phyloP scores from a whole-genome alignment of 1,140 invertebrate species.

The Drosophila sp. region DNA sequence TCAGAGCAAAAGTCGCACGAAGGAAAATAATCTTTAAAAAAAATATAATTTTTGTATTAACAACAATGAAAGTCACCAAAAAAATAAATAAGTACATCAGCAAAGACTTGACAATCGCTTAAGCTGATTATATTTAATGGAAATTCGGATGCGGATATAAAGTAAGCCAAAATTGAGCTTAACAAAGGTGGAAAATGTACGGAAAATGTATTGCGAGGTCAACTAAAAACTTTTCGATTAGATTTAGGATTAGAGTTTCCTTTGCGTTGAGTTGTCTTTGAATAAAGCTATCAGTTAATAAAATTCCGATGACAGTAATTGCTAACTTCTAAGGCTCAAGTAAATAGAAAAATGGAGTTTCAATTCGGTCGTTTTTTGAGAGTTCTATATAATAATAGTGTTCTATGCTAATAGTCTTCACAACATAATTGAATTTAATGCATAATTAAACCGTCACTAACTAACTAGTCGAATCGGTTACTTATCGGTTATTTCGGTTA shows the following conservation, averaged over 20 bases:
- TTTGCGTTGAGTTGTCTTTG: neutral
- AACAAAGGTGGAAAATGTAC: neutral
- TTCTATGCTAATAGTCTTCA: no score
- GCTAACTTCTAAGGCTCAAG: no score
- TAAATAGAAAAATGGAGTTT: no score
- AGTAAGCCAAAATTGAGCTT: neutral
- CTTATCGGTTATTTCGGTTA: no score
- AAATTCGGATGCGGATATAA: neutral
- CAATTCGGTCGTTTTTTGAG: no score
- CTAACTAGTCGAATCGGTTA: no score
- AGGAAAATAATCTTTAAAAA: constrained; percentile 20
- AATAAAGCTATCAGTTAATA: neutral
- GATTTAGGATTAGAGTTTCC: neutral
- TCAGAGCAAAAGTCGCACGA: constrained; percentile 19
- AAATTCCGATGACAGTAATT: no score
- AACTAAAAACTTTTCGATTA: constrained; percentile 21
- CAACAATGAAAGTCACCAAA: constrained; percentile 5
- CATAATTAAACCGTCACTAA: no score
- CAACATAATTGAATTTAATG: no score
- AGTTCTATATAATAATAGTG: no score
- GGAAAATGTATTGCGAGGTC: no score
- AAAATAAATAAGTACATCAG: constrained; percentile 3
- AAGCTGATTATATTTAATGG: constrained; percentile 37
- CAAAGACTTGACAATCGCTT: constrained; percentile 9
- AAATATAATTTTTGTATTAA: constrained; percentile 9